Evolutionary conservation across 2,797 vertebrate genomes (phyloP), one percentile per base, ranked within the genome.

Genomic region (Amblyraja radiata): DNA sequence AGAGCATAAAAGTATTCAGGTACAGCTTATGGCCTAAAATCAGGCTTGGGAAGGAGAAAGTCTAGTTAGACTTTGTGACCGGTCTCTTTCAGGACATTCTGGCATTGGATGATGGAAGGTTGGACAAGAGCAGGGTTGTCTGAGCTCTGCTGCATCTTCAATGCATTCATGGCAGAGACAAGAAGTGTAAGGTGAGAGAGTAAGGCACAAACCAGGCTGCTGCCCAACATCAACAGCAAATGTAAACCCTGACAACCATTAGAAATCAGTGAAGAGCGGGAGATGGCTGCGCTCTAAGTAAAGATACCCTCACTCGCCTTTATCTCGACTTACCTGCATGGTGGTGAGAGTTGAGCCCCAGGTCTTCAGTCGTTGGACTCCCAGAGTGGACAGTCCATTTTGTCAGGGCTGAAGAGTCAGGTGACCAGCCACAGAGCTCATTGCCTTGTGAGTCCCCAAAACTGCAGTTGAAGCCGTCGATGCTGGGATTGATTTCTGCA

Each of bases 391-490:
- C 96, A 28, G 96, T 96, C 98, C 98, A 98, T 0, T 95, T 97
- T 93, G 98, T 97, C 78, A 97, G 97, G 0, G 97, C 98, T 94
- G 96, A 96, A 0, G 96, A 96, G 94, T 99, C 98, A 0, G 98
- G 97, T 1, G 97, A 97, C 99, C 99, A 99, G 94, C 98, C 98
- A 65, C 99, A 99, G 95, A 98, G 93, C 95, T 97, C 81, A 54
- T 28, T 93, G 7, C 39, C 46, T 7, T 25, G 78, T 2, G 18
- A 8, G 28, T 32, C 81, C 78, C 97, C 98, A 93, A 99, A 99
- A 95, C 98, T 98, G 94, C 99, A 99, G 23, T 98, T 97, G 91
- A 98, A 98, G 93, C 96, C 93, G 95, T 0, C 93, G 93, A 96
- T 76, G 90, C 39, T 74, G 39, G 90, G 13, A 10, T 74, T 74